Evolutionary conservation across 2,888 invertebrate species (phyloP), one percentile per base, ranked within the genome.

Genomic region (Trissolcus japonicus): DNA sequence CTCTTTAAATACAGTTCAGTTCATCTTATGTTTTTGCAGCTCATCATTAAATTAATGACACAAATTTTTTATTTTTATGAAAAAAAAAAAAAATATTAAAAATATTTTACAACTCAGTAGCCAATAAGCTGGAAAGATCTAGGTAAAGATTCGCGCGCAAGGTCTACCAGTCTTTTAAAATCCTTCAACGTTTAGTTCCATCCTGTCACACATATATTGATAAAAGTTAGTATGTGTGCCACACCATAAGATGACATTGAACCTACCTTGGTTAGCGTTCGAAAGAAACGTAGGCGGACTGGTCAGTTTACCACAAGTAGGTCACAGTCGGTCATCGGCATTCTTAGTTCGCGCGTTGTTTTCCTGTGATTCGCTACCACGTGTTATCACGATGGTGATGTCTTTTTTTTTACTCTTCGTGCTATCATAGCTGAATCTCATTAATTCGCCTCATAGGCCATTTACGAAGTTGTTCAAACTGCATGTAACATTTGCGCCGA

Each of bases 271-370:
- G 80, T 77, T 81, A 82, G 81, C 80, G 81, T 79, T 80, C 79
- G 79, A 82, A 81, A 76, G 80, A 82, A 83, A 85, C 83, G 87
- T 87, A 85, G 87, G 87, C 85, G 87, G 83, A 87, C 86, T 84
- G 85, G 86, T 87, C 85, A 87, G 84, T 85, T 83, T 83, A 82
- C 82, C 80, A 79, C 56, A 87, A 86, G 85, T 87, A 69, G 87
- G 87, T 86, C 85, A 86, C 78, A 63, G 73, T 68, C 83, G 86
- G 84, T 86, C 86, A 86, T 83, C 81, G 81, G 78, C 81, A 80
- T 63, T 48, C 67, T 67, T 72, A 81, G 78, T 80, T 82, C 69
- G 76, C 72, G 65, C 66, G 40, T 60, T 54, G 81, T 79, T 83
- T 81, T 83, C 76, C 75, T 79, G 63, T 59, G 48, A 66, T 66